A percentile compares a stretch with the other conserved stretches of the same genome.
Conservation (phyloP, 2,113 vertebrate genomes). For the Alexandromys fortis region DNA sequence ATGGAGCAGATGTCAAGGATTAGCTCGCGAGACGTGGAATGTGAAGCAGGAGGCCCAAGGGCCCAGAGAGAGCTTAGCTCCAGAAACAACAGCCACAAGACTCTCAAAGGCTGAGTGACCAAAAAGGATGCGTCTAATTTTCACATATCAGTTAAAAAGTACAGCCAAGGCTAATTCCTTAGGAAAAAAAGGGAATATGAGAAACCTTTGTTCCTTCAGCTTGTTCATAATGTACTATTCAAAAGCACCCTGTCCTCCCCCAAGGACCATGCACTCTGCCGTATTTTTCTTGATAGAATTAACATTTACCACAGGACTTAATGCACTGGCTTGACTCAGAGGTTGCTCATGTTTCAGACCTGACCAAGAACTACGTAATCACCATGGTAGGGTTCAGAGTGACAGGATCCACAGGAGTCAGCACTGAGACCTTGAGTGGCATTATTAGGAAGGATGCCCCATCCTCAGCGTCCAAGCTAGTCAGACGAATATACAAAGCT, state of each 20-base stretch:
- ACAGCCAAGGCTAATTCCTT: not conserved
- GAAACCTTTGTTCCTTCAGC: not conserved
- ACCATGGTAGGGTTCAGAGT: not conserved
- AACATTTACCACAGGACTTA: not conserved
- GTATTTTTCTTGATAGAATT: not conserved
- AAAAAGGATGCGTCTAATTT: not conserved
- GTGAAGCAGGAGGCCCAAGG: not conserved
- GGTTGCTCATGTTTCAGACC: not conserved
- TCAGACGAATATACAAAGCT: not conserved
- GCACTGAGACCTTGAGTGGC: not conserved
- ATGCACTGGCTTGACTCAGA: not conserved
- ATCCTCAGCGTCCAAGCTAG: not conserved
- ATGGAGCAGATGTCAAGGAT: not conserved
- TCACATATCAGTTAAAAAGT: not conserved
- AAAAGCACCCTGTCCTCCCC: not conserved
- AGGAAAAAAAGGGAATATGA: not conserved
- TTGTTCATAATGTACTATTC: not conserved
- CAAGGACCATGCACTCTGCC: too few species aligned
- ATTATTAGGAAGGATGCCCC: not conserved
- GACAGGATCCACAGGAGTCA: not conserved
- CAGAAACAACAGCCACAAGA: not conserved
- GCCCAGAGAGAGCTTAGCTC: not conserved
- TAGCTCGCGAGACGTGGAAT: not conserved
- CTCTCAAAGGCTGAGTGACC: not conserved
- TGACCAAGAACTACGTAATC: not conserved